Percentiles rank a stretch among this genome's conserved stretches.
These are phyloP conservation scores for Exaiptasia diaphana DNA, from an alignment of 64 coral and sea anemone genomes.

Conservation along the genomic window DNA sequence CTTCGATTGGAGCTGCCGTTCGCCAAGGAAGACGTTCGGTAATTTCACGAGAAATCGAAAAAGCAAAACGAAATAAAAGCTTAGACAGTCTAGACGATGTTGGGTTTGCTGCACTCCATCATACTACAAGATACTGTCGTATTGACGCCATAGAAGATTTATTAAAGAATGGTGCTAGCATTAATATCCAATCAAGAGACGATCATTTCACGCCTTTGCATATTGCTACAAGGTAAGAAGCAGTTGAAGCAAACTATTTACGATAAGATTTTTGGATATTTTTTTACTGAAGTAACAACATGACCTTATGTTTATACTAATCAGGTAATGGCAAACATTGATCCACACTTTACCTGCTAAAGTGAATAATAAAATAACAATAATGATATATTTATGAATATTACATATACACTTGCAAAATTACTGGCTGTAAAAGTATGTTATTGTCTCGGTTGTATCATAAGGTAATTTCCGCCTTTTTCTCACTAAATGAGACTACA, in stretches of 20 bases:
- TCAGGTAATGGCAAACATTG: no score
- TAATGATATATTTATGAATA: no score
- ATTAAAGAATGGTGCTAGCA: constrained; percentile 5
- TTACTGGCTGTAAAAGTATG: no score
- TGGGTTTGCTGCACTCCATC: constrained; percentile 33
- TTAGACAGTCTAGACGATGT: constrained; percentile 32
- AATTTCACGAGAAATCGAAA: not conserved
- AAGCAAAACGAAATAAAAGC: not conserved
- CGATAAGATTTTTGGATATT: no score
- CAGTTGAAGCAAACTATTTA: no score
- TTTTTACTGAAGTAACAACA: no score
- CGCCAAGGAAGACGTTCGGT: not conserved
- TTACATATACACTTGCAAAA: not conserved
- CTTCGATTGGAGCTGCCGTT: not conserved
- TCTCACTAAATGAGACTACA: no score
- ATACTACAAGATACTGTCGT: constrained; percentile 34
- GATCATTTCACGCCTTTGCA: constrained; percentile 31
- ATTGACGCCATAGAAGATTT: not conserved
- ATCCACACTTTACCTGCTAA: no score
- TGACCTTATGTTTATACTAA: no score
- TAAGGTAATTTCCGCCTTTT: no score
- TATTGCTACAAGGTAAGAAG: constrained; percentile 58
- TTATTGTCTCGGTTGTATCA: no score
- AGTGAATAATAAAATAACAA: no score
- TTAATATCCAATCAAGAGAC: constrained; percentile 27